Evolutionary conservation across 2,113 vertebrate genomes (phyloP).

Genomic region (Amazona vittata): DNA sequence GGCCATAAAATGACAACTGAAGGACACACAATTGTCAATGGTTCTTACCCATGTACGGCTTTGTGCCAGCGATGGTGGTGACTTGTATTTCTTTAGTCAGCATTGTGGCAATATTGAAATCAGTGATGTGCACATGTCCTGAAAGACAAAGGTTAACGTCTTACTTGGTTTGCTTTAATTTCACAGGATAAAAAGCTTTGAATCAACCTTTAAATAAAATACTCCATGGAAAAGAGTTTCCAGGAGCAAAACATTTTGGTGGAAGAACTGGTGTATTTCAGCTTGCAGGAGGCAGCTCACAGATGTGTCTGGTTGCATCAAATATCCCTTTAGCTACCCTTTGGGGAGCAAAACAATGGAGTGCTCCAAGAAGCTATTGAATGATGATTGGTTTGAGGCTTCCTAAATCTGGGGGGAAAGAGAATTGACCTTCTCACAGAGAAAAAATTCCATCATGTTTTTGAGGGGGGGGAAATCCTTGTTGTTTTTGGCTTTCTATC

Average conservation of each 20-base stretch:
- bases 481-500: neutral
- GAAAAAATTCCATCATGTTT: neutral
- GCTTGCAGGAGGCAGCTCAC: neutral
- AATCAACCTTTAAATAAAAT: neutral
- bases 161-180: neutral
- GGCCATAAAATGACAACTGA: neutral
- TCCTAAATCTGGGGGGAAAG: neutral
- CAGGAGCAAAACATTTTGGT: neutral
- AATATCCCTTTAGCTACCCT: neutral
- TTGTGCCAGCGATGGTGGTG: slow-evolving; percentile 93
- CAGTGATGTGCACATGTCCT: slow-evolving; percentile 95
- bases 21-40: rapidly evolving
- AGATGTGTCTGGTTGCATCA: neutral
- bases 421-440: neutral
- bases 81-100: slow-evolving; percentile 86
- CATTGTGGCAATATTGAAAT: slow-evolving; percentile 94
- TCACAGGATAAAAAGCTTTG: neutral
- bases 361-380: neutral
- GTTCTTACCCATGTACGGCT: slow-evolving; percentile 94
- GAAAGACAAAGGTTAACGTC: neutral
- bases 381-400: neutral
- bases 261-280: neutral
- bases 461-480: neutral
- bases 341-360: neutral
- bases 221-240: neutral